Evolutionary conservation across 2,797 vertebrate species (phyloP).

Genomic region (Microtus agrestis): DNA sequence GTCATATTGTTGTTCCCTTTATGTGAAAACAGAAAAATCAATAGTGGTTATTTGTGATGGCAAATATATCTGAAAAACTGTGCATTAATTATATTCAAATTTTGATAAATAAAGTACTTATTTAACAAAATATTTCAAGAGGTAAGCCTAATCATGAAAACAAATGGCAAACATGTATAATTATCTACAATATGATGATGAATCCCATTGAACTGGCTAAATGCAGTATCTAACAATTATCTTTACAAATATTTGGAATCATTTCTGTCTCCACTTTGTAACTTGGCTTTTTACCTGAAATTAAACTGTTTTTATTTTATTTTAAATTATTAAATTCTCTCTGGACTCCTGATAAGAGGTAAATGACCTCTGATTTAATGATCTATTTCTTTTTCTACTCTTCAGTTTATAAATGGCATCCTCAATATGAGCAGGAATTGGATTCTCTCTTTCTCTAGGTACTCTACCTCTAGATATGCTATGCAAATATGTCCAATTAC

Average conservation of each 20-base stretch:
- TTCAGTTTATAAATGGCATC: slow-evolving; percentile 10
- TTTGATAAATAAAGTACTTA: background rate
- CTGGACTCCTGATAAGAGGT: background rate
- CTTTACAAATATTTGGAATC: slow-evolving; percentile 41
- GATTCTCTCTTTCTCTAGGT: background rate
- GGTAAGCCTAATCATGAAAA: background rate
- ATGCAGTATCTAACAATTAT: background rate
- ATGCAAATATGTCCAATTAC: slow-evolving; percentile 9
- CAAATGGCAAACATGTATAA: background rate
- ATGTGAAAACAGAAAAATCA: background rate
- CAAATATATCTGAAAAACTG: background rate
- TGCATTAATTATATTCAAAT: background rate
- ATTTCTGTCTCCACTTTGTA: background rate
- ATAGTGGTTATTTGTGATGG: background rate
- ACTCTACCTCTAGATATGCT: background rate
- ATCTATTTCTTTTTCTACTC: background rate
- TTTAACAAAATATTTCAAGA: background rate
- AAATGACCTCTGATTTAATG: background rate
- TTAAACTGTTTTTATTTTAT: slow-evolving; percentile 14
- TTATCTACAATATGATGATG: background rate
- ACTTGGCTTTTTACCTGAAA: background rate
- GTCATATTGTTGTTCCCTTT: background rate
- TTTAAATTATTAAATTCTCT: slow-evolving; percentile 16
- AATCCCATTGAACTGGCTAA: background rate
- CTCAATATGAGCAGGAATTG: background rate